Evolutionary conservation across 2,113 vertebrate species (phyloP).

Genomic region (Strix aluco): DNA sequence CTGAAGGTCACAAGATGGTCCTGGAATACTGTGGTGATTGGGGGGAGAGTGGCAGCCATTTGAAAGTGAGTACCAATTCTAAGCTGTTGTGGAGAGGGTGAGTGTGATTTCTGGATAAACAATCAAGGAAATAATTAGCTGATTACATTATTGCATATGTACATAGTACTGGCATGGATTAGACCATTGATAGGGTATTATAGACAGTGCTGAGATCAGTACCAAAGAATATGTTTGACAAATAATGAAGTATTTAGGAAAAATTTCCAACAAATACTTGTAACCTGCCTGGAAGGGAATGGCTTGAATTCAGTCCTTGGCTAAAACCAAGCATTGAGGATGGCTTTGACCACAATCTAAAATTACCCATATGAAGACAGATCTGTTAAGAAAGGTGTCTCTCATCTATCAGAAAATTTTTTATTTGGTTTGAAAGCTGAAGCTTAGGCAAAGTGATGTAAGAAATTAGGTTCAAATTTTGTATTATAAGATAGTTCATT

Average conservation of each 20-base stretch:
- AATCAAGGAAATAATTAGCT: neutral
- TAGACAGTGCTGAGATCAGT: neutral
- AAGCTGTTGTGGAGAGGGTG: neutral
- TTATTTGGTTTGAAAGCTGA: neutral
- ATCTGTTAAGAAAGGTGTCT: neutral
- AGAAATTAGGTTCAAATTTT: neutral
- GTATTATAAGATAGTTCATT: neutral
- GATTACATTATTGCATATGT: neutral
- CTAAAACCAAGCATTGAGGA: neutral
- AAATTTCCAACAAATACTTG: neutral
- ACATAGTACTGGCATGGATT: neutral
- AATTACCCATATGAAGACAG: neutral
- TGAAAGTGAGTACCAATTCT: neutral
- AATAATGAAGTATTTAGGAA: neutral
- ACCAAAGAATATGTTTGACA: neutral
- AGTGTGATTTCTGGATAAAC: neutral
- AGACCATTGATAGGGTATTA: neutral
- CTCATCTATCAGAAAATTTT: neutral
- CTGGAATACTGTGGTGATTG: neutral
- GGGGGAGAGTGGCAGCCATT: neutral
- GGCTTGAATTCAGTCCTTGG: neutral
- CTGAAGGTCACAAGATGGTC: neutral
- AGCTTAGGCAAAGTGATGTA: neutral
- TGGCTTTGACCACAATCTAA: neutral
- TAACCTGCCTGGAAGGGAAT: neutral